These are phyloP conservation scores for Tiliacea aurago DNA, from an alignment of 2,888 invertebrate species.

Conservation along the genomic window DNA sequence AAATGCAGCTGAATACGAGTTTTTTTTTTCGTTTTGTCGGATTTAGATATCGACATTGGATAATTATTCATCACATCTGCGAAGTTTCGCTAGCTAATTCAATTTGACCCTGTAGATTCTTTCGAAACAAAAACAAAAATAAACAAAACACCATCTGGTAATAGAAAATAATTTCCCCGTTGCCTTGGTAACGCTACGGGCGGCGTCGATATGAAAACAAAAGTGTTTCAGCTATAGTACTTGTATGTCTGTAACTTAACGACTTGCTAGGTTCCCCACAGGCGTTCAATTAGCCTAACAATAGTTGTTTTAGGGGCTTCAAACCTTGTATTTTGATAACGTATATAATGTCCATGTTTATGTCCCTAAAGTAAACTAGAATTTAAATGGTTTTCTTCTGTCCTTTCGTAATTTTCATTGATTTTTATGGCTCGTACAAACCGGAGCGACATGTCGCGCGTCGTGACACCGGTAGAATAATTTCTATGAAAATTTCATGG, in stretches of 20 bases:
- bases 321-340: slow-evolving; percentile 30
- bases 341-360: slow-evolving; percentile 23
- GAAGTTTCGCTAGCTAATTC: too few relatives aligned
- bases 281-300: slow-evolving; percentile 27
- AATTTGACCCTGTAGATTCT: too few relatives aligned
- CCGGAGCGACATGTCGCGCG: too few relatives aligned
- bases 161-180: slow-evolving; percentile 25
- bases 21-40: too few relatives aligned
- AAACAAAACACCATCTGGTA: slow-evolving; percentile 6
- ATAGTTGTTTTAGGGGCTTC: slow-evolving; percentile 36
- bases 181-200: slow-evolving; percentile 24
- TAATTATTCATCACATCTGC: too few relatives aligned
- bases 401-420: background rate
- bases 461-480: too few relatives aligned
- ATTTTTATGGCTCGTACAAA: background rate
- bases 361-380: slow-evolving; percentile 15
- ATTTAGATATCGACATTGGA: too few relatives aligned
- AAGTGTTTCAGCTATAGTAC: background rate
- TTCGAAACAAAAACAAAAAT: background rate
- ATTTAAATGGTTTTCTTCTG: slow-evolving; percentile 15
- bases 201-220: slow-evolving; percentile 4
- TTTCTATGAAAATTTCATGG: too few relatives aligned
- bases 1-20: too few relatives aligned
- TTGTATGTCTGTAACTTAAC: background rate
- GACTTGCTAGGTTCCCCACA: background rate